Evolutionary conservation across 1,140 invertebrate species (phyloP).

Genomic region (Ylistrum balloti): DNA sequence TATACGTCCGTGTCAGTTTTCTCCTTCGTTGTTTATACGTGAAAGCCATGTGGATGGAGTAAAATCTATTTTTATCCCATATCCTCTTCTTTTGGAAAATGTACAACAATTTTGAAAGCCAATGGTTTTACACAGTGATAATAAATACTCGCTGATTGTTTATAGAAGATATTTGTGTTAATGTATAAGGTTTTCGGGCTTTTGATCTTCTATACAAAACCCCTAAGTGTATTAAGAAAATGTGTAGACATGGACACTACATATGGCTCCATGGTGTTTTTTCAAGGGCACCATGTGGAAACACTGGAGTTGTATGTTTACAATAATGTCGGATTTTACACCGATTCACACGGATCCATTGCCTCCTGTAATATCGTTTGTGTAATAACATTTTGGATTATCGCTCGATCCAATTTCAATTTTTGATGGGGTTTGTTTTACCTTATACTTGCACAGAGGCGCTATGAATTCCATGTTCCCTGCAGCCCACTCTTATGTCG

Average conservation of each 20-base stretch:
- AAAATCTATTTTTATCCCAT: background rate
- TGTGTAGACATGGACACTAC: background rate
- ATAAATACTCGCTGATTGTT: background rate
- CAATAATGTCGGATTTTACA: background rate
- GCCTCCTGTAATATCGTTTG: background rate
- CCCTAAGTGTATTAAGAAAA: background rate
- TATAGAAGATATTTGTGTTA: background rate
- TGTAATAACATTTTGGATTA: background rate
- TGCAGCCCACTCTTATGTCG: too few species aligned
- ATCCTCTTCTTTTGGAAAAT: background rate
- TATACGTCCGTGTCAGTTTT: background rate
- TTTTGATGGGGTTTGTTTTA: too few species aligned
- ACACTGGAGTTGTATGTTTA: background rate
- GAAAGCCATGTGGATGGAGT: slow-evolving; percentile 18
- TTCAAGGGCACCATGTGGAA: background rate
- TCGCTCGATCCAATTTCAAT: background rate
- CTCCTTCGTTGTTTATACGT: background rate
- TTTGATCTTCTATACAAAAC: background rate
- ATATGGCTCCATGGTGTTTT: background rate
- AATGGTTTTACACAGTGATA: background rate
- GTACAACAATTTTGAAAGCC: background rate
- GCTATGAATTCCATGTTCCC: too few species aligned
- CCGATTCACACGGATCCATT: background rate
- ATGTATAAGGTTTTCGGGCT: background rate
- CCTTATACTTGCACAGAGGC: too few species aligned